phyloP scores from a whole-genome alignment of 2,888 invertebrate genomes.

The Synergus japonicus region DNA sequence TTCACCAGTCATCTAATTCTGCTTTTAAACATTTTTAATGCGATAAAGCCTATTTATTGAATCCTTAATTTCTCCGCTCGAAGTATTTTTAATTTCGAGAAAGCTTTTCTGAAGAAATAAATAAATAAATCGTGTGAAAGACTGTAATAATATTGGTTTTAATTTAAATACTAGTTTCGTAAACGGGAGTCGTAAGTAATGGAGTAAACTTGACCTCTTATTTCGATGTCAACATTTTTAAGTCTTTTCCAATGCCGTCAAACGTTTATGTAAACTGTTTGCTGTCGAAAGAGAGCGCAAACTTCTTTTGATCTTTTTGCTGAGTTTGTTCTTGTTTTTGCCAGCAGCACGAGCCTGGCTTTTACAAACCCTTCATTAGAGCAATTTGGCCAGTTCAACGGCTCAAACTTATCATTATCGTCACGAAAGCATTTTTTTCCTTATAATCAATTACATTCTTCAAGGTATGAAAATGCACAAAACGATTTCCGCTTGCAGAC shows the following conservation, averaged over 20 bases:
- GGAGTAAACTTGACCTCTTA: constrained; percentile 11
- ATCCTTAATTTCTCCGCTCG: too few relatives aligned
- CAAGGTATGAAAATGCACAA: constrained; percentile 17
- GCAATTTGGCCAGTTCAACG: constrained; percentile 37
- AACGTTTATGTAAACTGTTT: constrained; percentile 21
- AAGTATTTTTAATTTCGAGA: not conserved
- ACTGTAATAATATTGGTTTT: not conserved
- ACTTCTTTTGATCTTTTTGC: constrained; percentile 31
- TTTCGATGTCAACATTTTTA: not conserved
- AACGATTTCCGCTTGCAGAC: constrained; percentile 9
- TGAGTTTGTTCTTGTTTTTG: constrained; percentile 19
- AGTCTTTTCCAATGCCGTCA: not conserved
- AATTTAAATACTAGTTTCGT: constrained; percentile 11
- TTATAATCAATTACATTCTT: constrained; percentile 23
- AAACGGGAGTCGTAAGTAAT: not conserved
- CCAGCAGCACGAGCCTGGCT: constrained; percentile 12
- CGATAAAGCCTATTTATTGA: too few relatives aligned
- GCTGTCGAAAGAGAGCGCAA: constrained; percentile 14
- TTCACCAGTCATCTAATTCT: not conserved
- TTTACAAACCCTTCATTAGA: constrained; percentile 8
- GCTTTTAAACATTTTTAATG: not conserved
- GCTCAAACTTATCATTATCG: constrained; percentile 39
- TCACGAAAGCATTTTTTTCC: constrained; percentile 34
- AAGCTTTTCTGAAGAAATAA: not conserved
- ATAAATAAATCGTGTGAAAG: not conserved